phyloP scores from a whole-genome alignment of 2,113 vertebrate species.

The Haemorhous mexicanus region DNA sequence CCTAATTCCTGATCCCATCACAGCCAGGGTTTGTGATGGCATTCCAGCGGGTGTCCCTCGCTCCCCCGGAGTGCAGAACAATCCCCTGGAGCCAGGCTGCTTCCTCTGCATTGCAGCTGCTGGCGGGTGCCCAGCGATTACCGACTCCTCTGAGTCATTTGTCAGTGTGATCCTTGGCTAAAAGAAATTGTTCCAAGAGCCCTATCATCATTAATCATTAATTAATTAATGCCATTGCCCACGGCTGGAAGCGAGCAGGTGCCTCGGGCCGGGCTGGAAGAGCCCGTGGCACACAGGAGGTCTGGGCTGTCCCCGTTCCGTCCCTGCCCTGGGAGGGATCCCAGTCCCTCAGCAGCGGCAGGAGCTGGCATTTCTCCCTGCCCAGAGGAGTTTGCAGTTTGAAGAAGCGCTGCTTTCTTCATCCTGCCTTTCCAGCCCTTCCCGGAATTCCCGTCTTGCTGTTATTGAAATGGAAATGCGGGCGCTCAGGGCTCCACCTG shows the following conservation, averaged over 20 bases:
- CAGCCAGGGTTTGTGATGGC: no score
- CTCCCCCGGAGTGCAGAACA: conserved; percentile 50
- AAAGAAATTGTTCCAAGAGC: background rate
- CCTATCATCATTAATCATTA: conserved; percentile 12
- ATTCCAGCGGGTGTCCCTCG: conserved; percentile 25
- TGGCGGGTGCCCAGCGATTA: background rate
- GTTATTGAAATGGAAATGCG: background rate
- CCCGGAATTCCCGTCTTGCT: background rate
- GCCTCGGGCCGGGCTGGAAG: background rate
- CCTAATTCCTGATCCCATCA: no score
- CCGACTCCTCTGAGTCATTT: conserved; percentile 34
- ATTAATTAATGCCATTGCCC: background rate
- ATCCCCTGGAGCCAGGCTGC: background rate
- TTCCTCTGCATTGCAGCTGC: background rate
- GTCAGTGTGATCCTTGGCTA: conserved; percentile 12
- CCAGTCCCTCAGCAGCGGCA: background rate
- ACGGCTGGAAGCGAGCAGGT: background rate
- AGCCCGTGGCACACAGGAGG: background rate
- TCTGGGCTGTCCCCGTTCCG: background rate
- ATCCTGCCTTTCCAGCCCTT: background rate
- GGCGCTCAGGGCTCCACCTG: background rate
- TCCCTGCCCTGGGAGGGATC: background rate
- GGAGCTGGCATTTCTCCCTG: background rate
- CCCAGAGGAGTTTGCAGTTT: background rate
- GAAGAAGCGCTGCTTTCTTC: background rate